phyloP scores from a whole-genome alignment of 2,797 vertebrate genomes.

The Galagoides demidoff region DNA sequence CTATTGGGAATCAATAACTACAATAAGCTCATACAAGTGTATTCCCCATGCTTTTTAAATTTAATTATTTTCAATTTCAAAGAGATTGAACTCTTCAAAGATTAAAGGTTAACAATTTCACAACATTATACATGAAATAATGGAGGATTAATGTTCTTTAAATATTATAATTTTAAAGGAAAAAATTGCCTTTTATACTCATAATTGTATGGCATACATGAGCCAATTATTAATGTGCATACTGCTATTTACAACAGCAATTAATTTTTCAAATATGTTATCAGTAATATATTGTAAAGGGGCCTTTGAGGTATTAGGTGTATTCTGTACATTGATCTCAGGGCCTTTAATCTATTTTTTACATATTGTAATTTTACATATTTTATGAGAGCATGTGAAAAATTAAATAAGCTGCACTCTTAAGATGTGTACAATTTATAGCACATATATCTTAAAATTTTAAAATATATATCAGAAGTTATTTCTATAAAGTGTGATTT shows the following conservation, averaged over 20 bases:
- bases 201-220: not conserved
- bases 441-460: not conserved
- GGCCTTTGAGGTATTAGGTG: not conserved
- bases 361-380: not conserved
- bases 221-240: not conserved
- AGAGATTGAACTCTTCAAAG: not conserved
- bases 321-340: not conserved
- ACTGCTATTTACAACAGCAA: not conserved
- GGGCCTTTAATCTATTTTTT: not conserved
- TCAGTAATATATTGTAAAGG: not conserved
- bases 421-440: not conserved
- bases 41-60: constrained; percentile 43
- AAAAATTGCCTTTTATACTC: not conserved
- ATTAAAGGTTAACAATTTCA: constrained; percentile 7
- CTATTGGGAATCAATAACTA: constrained; percentile 62
- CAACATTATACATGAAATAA: constrained; percentile 1
- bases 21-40: not conserved
- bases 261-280: not conserved
- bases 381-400: not conserved
- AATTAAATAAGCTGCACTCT: not conserved
- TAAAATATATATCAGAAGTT: not conserved
- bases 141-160: not conserved
- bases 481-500: not conserved
- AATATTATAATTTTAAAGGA: not conserved
- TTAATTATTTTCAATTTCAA: constrained; percentile 51